Percentiles rank a stretch among this genome's conserved stretches.
These are phyloP conservation scores for Escarpia spicata DNA, from an alignment of 2,888 invertebrate species.

Conservation along the genomic window DNA sequence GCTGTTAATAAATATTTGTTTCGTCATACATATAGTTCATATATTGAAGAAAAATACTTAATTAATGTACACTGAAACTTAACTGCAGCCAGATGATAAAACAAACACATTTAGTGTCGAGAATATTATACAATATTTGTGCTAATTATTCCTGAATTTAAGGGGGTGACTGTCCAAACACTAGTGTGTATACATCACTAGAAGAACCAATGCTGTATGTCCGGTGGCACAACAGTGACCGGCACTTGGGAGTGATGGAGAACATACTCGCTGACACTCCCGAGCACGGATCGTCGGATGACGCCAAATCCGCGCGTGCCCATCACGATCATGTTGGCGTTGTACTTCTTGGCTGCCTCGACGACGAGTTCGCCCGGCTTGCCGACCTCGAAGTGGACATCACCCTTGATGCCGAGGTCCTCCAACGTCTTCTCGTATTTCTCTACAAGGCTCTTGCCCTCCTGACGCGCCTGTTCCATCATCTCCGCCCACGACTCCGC, in stretches of 20 bases:
- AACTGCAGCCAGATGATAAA: background rate
- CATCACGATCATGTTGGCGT: constrained; percentile 29
- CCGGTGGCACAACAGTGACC: constrained; percentile 33
- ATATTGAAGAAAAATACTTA: background rate
- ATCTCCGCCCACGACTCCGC: constrained; percentile 31
- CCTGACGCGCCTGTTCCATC: constrained; percentile 25
- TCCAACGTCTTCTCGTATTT: constrained; percentile 28
- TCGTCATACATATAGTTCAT: background rate
- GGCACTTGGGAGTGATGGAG: constrained; percentile 32
- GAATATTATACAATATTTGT: background rate
- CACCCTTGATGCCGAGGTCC: constrained; percentile 28
- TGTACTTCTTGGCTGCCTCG: constrained; percentile 23
- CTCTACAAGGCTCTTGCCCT: constrained; percentile 13
- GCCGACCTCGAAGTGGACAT: constrained; percentile 33
- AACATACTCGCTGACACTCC: constrained; percentile 35
- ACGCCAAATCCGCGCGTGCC: constrained; percentile 32
- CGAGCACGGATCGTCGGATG: constrained; percentile 29
- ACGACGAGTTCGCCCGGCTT: constrained; percentile 33
- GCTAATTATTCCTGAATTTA: background rate
- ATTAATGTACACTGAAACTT: background rate
- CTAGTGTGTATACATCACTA: background rate
- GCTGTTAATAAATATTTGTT: background rate
- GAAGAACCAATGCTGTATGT: constrained; percentile 36
- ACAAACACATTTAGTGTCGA: background rate
- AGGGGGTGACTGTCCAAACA: background rate